Base-by-base conservation (phyloP, 2,113 vertebrate genomes). In the Perca schrenkii region DNA sequence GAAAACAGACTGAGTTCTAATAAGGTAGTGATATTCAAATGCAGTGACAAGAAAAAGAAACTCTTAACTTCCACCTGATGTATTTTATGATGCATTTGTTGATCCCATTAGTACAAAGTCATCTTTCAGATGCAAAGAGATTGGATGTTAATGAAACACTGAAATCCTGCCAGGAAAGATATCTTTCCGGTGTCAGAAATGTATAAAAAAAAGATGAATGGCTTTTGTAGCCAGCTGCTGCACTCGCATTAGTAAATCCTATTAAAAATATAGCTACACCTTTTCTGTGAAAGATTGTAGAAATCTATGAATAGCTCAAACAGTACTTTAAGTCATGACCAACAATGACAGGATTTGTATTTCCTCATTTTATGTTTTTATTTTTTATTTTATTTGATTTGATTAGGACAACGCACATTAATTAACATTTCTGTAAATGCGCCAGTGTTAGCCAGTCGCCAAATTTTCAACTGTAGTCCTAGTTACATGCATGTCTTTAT, bases 31-130 rank as follows among this genome's bases (percentile, higher is more conserved):
- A 21, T 3, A n/a, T 74, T 50, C 12, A 74, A 28, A 19, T 28
- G n/a, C 36, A 21, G 11, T 8, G 11, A 19, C 1, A 19, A 56
- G 50, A 16, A 36, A 21, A 57, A 19, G 0, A 49, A 1, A 14
- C 12, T 3, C 19, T 12, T 31, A 34, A 13, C 63, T 11, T 68
- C 54, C 22, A 21, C 62, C 13, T 65, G 19, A 52, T 62, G 54
- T 56, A 12, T 4, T 62, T 17, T 6, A 36, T 52, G 13, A 8
- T 2, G 2, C 46, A 25, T 14, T 43, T 7, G 22, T 19, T 75
- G 57, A 65, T 77, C 71, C 40, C 58, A 74, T 76, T 69, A 71
- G 54, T 34, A 60, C 19, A 67, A 46, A 73, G 46, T 25, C 56
- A 25, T 80, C 19, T 11, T 31, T 79, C 36, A 22, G 34, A 50